Percentiles rank a stretch among this genome's conserved stretches.
Evolutionary conservation across 2,888 invertebrate species (phyloP).

Genomic region (Sinodicranocentrus sp.): DNA sequence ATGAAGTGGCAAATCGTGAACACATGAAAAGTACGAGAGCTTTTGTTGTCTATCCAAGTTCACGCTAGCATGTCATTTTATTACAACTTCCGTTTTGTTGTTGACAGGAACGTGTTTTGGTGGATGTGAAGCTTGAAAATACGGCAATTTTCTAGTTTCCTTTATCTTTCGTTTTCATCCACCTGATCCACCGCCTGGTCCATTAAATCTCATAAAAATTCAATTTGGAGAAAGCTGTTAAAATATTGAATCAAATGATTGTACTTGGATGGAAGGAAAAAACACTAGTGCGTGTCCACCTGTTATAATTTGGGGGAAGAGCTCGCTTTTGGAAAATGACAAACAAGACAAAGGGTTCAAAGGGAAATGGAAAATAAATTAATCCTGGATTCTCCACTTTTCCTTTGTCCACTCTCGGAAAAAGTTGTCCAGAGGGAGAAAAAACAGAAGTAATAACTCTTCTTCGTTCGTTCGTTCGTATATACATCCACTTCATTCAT

Average conservation of each 20-base stretch:
- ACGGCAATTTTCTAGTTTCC: neutral
- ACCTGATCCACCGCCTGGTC: neutral
- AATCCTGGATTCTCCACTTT: slow-evolving; percentile 6
- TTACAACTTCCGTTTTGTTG: neutral
- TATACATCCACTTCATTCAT: no score
- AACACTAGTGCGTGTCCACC: neutral
- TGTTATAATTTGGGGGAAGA: neutral
- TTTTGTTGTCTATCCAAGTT: neutral
- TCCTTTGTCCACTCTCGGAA: slow-evolving; percentile 6
- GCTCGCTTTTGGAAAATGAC: neutral
- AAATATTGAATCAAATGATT: slow-evolving; percentile 27
- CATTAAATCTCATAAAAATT: slow-evolving; percentile 51
- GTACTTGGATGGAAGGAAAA: neutral
- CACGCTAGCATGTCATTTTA: neutral
- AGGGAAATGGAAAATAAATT: slow-evolving; percentile 27
- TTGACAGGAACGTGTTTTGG: neutral
- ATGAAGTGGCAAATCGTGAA: no score
- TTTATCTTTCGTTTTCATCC: neutral
- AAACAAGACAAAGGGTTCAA: neutral
- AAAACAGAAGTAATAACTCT: neutral
- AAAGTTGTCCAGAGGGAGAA: neutral
- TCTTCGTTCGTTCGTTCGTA: neutral
- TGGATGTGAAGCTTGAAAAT: no score
- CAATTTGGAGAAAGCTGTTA: slow-evolving; percentile 12
- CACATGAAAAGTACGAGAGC: no score